A percentile compares a stretch with the other conserved stretches of the same genome.
Conservation (phyloP, 35 echinoderm and acorn worm species). For the Chiridota heheva region DNA sequence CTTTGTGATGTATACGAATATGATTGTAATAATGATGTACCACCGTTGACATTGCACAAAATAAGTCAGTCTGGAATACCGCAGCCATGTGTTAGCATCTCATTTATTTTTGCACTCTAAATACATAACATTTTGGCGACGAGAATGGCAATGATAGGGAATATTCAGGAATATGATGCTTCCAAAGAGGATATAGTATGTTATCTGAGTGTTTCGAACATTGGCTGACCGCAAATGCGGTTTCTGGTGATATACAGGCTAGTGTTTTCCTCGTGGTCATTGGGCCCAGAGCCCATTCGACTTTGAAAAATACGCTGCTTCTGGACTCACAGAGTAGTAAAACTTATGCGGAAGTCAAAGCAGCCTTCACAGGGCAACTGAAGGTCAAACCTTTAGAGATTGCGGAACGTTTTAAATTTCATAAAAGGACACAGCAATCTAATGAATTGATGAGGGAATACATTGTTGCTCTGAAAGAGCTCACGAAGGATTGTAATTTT, state of each 20-base stretch:
- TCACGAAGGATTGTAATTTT: constrained; percentile 27
- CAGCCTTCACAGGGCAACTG: neutral
- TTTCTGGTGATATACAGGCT: neutral
- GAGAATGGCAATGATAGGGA: neutral
- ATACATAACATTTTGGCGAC: neutral
- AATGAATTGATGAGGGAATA: neutral
- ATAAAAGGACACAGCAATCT: constrained; percentile 7
- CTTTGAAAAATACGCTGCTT: no score
- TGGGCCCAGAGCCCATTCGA: neutral
- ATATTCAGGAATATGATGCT: constrained; percentile 5
- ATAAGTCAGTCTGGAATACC: no score
- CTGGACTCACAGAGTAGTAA: neutral
- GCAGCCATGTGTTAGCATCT: no score
- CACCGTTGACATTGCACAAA: neutral
- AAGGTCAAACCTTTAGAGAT: neutral
- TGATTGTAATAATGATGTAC: no score
- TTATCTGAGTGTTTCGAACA: neutral
- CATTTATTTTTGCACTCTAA: no score
- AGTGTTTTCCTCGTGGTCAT: neutral
- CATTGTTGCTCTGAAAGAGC: constrained; percentile 16
- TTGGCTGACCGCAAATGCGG: constrained; percentile 18
- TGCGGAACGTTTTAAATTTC: constrained; percentile 19
- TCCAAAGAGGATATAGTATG: constrained; percentile 3
- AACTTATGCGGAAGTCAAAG: neutral
- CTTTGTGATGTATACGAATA: no score